These are phyloP conservation scores for Pituophis catenifer DNA, from an alignment of 2,113 vertebrate genomes.

Conservation along the genomic window DNA sequence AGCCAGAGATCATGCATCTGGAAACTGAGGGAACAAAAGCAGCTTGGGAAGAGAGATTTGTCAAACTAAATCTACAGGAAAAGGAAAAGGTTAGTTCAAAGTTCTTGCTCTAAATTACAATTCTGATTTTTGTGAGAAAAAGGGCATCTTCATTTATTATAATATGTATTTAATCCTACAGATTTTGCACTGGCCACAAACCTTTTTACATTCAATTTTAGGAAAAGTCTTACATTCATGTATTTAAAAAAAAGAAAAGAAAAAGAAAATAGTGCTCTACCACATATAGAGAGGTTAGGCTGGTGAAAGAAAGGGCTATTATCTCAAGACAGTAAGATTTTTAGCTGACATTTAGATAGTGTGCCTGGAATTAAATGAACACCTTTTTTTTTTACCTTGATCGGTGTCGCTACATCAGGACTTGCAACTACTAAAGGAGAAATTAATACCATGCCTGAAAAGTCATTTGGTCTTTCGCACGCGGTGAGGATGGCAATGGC, in stretches of 20 bases:
- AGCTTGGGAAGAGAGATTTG: neutral
- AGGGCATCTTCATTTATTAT: neutral
- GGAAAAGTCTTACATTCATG: neutral
- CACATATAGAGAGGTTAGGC: neutral
- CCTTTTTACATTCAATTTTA: neutral
- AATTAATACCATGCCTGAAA: conserved; percentile 88
- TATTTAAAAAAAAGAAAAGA: no score
- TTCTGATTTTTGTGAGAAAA: neutral
- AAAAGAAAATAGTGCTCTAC: neutral
- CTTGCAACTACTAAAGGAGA: conserved; percentile 87
- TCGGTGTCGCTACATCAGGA: conserved; percentile 88
- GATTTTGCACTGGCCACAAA: neutral
- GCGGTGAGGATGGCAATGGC: conserved; percentile 89
- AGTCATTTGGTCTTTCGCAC: conserved; percentile 80
- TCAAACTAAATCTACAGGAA: neutral
- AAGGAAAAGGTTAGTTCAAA: neutral
- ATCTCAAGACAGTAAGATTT: neutral
- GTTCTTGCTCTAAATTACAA: neutral
- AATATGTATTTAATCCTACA: neutral
- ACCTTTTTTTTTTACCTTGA: conserved; percentile 79
- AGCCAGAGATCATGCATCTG: neutral
- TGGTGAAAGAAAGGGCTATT: neutral
- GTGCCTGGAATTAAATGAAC: neutral
- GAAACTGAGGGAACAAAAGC: neutral
- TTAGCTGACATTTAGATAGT: neutral